Base-by-base conservation (phyloP, 2,113 vertebrate genomes). In the Pogonocichla stellata region DNA sequence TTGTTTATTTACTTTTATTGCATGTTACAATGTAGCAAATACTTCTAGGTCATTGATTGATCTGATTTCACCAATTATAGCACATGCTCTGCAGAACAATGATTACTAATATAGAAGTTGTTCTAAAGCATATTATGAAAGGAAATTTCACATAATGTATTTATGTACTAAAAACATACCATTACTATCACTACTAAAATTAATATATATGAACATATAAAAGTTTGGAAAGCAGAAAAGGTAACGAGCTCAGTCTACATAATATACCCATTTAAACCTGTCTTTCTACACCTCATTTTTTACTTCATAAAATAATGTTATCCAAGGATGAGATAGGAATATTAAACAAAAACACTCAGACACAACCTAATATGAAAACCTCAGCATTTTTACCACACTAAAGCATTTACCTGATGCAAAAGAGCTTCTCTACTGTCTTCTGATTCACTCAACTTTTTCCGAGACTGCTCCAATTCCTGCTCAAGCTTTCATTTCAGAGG, bases 351-450 rank as follows among this genome's bases (percentile, higher is more conserved):
- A 75, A 80, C 45, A 81, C 29, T 82, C 38, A 67, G 80, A 75
- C 9, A 47, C 13, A 57, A 65, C 5, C 72, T 74, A 73, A 74
- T 56, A 77, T 16, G 31, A 97, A 96, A 93, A 69, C 31, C 66
- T 62, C 3, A 42, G 11, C 10, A 91, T 80, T 94, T 92, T 70
- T 66, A 57, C 12, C 62, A 81, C 14, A 88, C 50, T 29, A 57
- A 95, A 84, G 62, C 18, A 91, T 72, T 93, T 98, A 99, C 99
- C 99, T 99, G 99, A 91, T 97, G 98, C 89, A 98, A 94, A 74
- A 99, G 98, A 57, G 97, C 93, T 93, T 98, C 98, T 97, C 98
- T 98, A 94, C 96, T 98, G 66, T 97, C 97, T 97, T 99, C 99
- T 17, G 98, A 99, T 88, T 99, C 98, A 80, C 98, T 98, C 81